Conservation (phyloP, 2,888 invertebrate genomes). For the Apodemia duryi region DNA sequence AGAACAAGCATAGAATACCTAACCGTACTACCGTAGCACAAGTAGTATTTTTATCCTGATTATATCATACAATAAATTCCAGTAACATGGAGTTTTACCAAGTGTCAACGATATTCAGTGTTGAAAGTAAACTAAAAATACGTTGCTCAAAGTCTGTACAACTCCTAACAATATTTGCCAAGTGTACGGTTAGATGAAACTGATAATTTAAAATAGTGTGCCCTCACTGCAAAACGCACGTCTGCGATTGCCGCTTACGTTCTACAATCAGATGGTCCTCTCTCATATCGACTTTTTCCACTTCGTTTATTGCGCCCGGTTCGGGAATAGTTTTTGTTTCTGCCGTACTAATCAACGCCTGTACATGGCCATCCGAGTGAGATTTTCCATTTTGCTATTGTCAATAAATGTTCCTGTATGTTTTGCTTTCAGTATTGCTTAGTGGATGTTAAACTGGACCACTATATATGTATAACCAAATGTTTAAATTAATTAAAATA, state of each 20-base stretch:
- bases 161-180: too few relatives aligned
- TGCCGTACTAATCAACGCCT: conserved; percentile 71
- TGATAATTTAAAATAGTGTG: conserved; percentile 62
- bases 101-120: too few relatives aligned
- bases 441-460: background rate
- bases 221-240: conserved; percentile 57
- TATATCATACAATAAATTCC: too few relatives aligned
- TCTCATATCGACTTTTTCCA: conserved; percentile 75
- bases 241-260: conserved; percentile 43
- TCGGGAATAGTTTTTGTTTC: conserved; percentile 75
- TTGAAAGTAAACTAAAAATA: too few relatives aligned
- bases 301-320: conserved; percentile 68
- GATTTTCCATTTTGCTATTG: conserved; percentile 40
- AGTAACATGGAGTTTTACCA: too few relatives aligned
- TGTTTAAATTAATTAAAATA: too few relatives aligned
- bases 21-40: too few relatives aligned
- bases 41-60: too few relatives aligned
- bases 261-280: conserved; percentile 64
- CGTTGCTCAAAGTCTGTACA: too few relatives aligned
- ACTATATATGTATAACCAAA: background rate
- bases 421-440: conserved; percentile 27
- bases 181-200: conserved; percentile 35
- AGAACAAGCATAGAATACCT: too few relatives aligned
- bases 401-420: conserved; percentile 38
- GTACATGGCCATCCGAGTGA: conserved; percentile 53